Conservation (phyloP, 2,888 invertebrate genomes). For the Acanthosoma haemorrhoidale region DNA sequence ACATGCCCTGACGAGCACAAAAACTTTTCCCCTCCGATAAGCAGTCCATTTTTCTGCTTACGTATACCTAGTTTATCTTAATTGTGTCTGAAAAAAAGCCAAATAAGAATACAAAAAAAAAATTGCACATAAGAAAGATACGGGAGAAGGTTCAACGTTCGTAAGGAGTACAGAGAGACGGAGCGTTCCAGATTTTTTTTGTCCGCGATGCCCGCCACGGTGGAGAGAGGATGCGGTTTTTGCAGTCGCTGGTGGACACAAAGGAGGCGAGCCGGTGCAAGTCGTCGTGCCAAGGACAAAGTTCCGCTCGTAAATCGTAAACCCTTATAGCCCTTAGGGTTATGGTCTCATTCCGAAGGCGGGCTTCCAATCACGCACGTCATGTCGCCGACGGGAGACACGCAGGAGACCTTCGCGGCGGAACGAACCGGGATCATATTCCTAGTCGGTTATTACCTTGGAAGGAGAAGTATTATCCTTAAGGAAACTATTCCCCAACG, state of each 20-base stretch:
- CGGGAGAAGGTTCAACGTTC: conserved; percentile 1
- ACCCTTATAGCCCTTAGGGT: not conserved
- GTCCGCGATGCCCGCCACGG: too few species aligned
- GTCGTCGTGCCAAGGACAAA: not conserved
- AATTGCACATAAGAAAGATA: not conserved
- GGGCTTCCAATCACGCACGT: too few species aligned
- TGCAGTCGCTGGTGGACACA: not conserved
- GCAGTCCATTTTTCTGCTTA: not conserved
- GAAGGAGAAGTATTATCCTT: too few species aligned
- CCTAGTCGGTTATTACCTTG: too few species aligned
- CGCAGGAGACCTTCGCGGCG: too few species aligned
- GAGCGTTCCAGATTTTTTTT: conserved; percentile 12
- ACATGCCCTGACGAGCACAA: too few species aligned
- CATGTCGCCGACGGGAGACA: not conserved
- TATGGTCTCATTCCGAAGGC: not conserved
- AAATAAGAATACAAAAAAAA: not conserved
- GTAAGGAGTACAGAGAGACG: not conserved
- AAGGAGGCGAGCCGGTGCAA: not conserved
- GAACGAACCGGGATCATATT: too few species aligned
- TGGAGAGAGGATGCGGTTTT: conserved; percentile 10
- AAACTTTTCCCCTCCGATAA: not conserved
- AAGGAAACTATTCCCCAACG: too few species aligned
- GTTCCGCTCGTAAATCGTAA: not conserved
- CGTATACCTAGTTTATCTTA: not conserved
- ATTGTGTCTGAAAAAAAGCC: not conserved